A percentile compares a stretch with the other conserved stretches of the same genome.
These are phyloP conservation scores for Ochropleura plecta DNA, from an alignment of 2,888 invertebrate genomes.

Conservation along the genomic window DNA sequence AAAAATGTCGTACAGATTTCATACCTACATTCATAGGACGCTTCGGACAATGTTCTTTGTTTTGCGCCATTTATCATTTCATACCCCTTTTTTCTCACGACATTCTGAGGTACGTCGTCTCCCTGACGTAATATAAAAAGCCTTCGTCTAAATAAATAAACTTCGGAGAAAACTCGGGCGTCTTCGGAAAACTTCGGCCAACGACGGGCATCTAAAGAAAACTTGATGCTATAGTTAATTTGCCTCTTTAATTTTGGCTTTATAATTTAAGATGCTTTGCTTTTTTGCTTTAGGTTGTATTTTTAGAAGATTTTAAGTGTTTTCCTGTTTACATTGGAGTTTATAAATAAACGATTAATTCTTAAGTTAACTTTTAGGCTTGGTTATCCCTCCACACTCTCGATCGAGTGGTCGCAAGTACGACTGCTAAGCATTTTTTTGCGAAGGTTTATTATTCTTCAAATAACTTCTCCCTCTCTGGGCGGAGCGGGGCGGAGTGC, in stretches of 20 bases:
- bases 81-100: slow-evolving; percentile 71
- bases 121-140: slow-evolving; percentile 71
- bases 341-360: neutral
- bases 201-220: slow-evolving; percentile 18
- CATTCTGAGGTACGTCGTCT: slow-evolving; percentile 69
- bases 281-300: slow-evolving; percentile 16
- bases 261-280: slow-evolving; percentile 19
- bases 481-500: too few relatives aligned
- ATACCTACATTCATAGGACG: neutral
- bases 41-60: slow-evolving; percentile 51
- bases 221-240: slow-evolving; percentile 58
- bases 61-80: slow-evolving; percentile 74
- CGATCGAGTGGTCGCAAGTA: too few relatives aligned
- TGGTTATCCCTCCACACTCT: too few relatives aligned
- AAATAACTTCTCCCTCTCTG: too few relatives aligned
- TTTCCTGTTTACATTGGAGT: slow-evolving; percentile 1
- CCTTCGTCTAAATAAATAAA: slow-evolving; percentile 57
- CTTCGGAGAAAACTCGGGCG: slow-evolving; percentile 22
- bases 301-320: slow-evolving; percentile 11
- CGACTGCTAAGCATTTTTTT: too few relatives aligned
- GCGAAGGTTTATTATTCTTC: too few relatives aligned
- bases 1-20: neutral
- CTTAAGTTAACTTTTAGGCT: neutral
- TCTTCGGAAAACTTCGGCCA: slow-evolving; percentile 30
- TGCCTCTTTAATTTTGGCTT: slow-evolving; percentile 34